A percentile compares a stretch with the other conserved stretches of the same genome.
These are phyloP conservation scores for Coranthus polyacanthus DNA, from an alignment of 2,797 vertebrate genomes.

Conservation along the genomic window DNA sequence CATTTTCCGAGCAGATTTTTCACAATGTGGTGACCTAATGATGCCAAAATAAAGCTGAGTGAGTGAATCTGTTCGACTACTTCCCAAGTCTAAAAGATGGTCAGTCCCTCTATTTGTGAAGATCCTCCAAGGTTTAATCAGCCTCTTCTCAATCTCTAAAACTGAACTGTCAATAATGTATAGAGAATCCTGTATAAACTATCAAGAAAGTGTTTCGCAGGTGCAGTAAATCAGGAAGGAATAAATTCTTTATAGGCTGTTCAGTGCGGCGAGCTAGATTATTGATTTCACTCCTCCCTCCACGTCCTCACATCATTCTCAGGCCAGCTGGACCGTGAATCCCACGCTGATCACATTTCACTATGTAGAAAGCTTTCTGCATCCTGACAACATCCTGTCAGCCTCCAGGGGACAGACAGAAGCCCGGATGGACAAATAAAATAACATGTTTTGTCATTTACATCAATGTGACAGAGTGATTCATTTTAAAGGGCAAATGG, in stretches of 20 bases:
- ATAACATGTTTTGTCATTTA: not conserved
- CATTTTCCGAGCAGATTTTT: conserved; percentile 35
- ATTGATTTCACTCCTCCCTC: conserved; percentile 53
- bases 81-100: conserved; percentile 38
- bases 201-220: not conserved
- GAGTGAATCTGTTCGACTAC: conserved; percentile 40
- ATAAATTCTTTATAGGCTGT: conserved; percentile 2
- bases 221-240: conserved; percentile 26
- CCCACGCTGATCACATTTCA: conserved; percentile 50
- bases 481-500: conserved; percentile 20
- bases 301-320: conserved; percentile 21
- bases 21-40: conserved; percentile 14
- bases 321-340: conserved; percentile 52
- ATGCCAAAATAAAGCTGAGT: conserved; percentile 44
- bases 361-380: conserved; percentile 19
- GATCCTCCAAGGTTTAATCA: conserved; percentile 29
- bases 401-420: not conserved
- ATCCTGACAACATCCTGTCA: conserved; percentile 28
- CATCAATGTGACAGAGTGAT: not conserved
- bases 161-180: conserved; percentile 12
- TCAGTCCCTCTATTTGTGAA: conserved; percentile 24
- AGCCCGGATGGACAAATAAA: not conserved
- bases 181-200: not conserved
- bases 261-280: not conserved
- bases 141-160: not conserved